These are phyloP conservation scores for Oligia latruncula DNA, from an alignment of 2,888 invertebrate genomes.

Conservation along the genomic window DNA sequence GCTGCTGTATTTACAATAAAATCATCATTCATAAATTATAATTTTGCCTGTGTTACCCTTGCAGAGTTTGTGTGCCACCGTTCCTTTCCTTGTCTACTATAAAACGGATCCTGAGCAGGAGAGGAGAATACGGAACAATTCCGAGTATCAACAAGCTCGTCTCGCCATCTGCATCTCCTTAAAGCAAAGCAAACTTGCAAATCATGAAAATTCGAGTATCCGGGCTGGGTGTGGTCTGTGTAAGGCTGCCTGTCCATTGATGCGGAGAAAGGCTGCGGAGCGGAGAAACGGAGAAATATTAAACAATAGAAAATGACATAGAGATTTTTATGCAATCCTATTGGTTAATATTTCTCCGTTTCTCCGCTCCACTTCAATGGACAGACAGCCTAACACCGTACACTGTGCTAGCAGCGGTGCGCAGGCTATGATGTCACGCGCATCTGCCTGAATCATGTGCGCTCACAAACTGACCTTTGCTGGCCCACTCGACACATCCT, in stretches of 20 bases:
- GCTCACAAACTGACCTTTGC: slow-evolving; percentile 13
- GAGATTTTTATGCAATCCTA: no score
- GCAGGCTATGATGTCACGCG: slow-evolving; percentile 5
- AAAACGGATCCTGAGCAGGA: not conserved
- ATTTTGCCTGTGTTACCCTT: not conserved
- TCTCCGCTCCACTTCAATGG: no score
- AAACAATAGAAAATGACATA: no score
- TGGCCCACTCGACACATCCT: not conserved
- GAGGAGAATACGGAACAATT: not conserved
- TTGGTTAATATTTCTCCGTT: no score
- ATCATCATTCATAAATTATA: not conserved
- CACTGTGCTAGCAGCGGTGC: not conserved
- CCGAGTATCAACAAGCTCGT: not conserved
- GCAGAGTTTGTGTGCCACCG: no score
- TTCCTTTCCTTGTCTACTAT: not conserved
- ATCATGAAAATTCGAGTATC: not conserved
- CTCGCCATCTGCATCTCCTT: not conserved
- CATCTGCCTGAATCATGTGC: not conserved
- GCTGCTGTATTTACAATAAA: not conserved
- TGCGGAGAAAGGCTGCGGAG: no score
- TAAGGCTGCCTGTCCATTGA: no score
- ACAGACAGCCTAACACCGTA: no score
- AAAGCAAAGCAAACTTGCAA: not conserved
- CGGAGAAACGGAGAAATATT: no score
- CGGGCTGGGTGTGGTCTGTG: not conserved